Percentiles rank a stretch among this genome's conserved stretches.
Conservation (phyloP, 2,888 invertebrate species). For the Apamea epomidion region DNA sequence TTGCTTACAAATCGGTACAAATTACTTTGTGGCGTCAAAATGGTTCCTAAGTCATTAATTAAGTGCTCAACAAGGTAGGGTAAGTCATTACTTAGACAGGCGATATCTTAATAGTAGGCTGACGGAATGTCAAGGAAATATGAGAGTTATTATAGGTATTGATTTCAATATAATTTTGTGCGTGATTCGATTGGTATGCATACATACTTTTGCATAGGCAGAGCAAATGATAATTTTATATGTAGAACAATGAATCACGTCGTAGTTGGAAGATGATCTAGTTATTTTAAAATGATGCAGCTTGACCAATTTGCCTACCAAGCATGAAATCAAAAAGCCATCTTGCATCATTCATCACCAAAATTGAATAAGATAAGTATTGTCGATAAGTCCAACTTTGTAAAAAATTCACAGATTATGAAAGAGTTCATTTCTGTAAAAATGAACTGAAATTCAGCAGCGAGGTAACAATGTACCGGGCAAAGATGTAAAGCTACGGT, state of each 20-base stretch:
- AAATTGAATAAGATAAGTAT: background rate
- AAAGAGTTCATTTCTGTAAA: background rate
- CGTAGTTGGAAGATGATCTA: background rate
- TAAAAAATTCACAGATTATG: background rate
- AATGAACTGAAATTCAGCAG: background rate
- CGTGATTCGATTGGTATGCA: background rate
- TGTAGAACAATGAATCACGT: background rate
- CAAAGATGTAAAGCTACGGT: too few species aligned
- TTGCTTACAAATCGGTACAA: slow-evolving; percentile 74
- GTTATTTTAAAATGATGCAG: background rate
- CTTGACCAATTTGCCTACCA: background rate
- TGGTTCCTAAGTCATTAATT: slow-evolving; percentile 58
- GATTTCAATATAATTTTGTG: slow-evolving; percentile 23
- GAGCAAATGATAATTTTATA: background rate
- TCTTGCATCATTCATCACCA: background rate
- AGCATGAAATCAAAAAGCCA: background rate
- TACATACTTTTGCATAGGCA: background rate
- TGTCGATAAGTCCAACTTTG: background rate
- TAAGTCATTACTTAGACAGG: slow-evolving; percentile 17
- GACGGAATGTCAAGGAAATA: slow-evolving; percentile 60
- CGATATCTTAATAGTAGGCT: slow-evolving; percentile 48
- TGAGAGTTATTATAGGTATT: slow-evolving; percentile 6
- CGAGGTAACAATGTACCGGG: too few species aligned
- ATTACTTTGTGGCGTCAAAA: slow-evolving; percentile 72
- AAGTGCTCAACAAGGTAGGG: slow-evolving; percentile 38